These are phyloP conservation scores for Epizoanthus ramosus DNA, from an alignment of 92 coral and sea anemone species.

Conservation along the genomic window DNA sequence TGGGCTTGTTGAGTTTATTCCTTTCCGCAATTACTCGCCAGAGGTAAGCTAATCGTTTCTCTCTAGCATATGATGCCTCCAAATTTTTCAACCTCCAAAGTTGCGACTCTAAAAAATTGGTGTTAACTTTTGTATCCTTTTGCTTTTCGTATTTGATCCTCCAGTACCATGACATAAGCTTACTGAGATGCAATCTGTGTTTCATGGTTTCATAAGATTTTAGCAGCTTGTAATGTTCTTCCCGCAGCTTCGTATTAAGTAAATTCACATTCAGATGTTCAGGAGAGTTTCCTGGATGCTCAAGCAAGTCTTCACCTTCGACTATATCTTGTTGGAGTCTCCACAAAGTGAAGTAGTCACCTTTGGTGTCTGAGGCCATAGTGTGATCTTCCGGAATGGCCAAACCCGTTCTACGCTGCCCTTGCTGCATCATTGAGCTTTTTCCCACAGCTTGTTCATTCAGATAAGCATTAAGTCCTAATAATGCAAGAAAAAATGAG, in stretches of 20 bases:
- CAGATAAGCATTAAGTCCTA: conserved; percentile 35
- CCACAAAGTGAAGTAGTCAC: conserved; percentile 23
- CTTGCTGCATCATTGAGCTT: not conserved
- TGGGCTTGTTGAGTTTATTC: not conserved
- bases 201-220: conserved; percentile 62
- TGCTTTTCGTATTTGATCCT: conserved; percentile 74
- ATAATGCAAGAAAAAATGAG: too few relatives aligned
- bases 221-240: conserved; percentile 74
- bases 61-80: conserved; percentile 61
- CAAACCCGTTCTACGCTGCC: conserved; percentile 7
- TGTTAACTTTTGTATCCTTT: conserved; percentile 39
- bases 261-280: conserved; percentile 56
- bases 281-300: not conserved
- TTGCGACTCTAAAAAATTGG: conserved; percentile 24
- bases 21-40: conserved; percentile 54
- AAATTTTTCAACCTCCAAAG: conserved; percentile 47
- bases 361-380: not conserved
- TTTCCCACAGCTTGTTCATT: conserved; percentile 19
- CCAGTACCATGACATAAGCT: conserved; percentile 94
- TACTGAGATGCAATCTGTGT: conserved; percentile 80
- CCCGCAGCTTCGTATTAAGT: conserved; percentile 69
- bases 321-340: conserved; percentile 27
- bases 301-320: conserved; percentile 25
- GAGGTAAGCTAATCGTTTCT: conserved; percentile 63
- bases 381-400: not conserved